These are phyloP conservation scores for Ia io DNA, from an alignment of 2,113 vertebrate genomes.

Conservation along the genomic window DNA sequence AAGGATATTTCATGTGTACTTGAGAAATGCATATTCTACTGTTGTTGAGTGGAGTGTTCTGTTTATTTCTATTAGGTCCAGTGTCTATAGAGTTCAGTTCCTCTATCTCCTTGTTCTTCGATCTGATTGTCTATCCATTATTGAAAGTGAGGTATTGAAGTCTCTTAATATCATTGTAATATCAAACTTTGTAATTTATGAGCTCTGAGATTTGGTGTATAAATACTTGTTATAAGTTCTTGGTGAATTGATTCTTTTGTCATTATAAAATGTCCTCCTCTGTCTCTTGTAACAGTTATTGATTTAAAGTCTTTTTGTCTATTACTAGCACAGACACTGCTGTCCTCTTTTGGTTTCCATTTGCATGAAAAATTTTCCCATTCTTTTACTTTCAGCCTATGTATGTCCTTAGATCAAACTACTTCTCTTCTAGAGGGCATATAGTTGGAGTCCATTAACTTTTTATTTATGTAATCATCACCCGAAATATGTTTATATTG, in stretches of 20 bases:
- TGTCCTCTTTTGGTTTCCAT: neutral
- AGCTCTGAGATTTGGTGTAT: neutral
- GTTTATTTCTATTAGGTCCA: neutral
- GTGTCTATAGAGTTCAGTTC: neutral
- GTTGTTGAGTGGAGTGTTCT: neutral
- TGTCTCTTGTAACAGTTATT: neutral
- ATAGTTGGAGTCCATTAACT: neutral
- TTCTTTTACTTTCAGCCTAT: neutral
- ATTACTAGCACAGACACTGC: neutral
- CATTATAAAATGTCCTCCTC: neutral
- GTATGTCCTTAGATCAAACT: neutral
- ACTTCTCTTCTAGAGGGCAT: neutral
- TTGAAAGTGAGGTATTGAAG: neutral
- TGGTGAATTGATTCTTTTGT: neutral
- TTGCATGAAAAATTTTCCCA: neutral
- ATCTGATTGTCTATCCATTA: neutral
- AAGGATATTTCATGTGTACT: neutral
- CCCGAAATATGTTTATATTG: too few species aligned
- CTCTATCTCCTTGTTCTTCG: neutral
- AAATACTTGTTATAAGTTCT: neutral
- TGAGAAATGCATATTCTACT: neutral
- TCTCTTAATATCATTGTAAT: neutral
- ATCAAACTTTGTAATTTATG: neutral
- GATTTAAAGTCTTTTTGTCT: neutral
- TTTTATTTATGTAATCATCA: neutral